Evolutionary conservation across 2,797 vertebrate species (phyloP).

Genomic region (Phoxinus dragarum): DNA sequence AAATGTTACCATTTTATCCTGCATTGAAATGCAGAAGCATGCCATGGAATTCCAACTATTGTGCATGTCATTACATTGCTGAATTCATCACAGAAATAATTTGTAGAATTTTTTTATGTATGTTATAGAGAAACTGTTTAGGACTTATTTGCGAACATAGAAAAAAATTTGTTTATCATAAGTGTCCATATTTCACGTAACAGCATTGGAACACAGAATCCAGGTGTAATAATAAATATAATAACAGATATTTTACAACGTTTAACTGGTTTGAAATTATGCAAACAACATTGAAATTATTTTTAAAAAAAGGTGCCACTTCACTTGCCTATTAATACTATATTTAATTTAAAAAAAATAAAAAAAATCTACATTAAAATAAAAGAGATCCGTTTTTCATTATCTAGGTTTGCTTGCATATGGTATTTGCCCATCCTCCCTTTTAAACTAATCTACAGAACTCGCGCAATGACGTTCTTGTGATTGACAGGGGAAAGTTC

Average conservation of each 20-base stretch:
- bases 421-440: neutral
- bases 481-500: conserved; percentile 34
- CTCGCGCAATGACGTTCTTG: neutral
- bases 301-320: neutral
- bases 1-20: neutral
- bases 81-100: neutral
- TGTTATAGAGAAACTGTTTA: neutral
- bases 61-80: neutral
- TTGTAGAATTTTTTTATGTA: neutral
- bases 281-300: neutral
- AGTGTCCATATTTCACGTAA: neutral
- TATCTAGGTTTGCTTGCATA: neutral
- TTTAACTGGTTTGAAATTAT: neutral
- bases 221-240: neutral
- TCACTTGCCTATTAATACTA: neutral
- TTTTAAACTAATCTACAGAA: neutral
- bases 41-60: neutral
- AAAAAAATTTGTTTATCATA: neutral
- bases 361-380: neutral
- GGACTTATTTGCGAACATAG: neutral
- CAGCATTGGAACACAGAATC: neutral
- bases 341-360: neutral
- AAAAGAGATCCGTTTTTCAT: neutral
- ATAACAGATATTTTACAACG: neutral
- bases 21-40: neutral